Evolutionary conservation across 2,797 vertebrate species (phyloP), one percentile per base, ranked within the genome.

Genomic region (Cynodonichthys magdalenae): DNA sequence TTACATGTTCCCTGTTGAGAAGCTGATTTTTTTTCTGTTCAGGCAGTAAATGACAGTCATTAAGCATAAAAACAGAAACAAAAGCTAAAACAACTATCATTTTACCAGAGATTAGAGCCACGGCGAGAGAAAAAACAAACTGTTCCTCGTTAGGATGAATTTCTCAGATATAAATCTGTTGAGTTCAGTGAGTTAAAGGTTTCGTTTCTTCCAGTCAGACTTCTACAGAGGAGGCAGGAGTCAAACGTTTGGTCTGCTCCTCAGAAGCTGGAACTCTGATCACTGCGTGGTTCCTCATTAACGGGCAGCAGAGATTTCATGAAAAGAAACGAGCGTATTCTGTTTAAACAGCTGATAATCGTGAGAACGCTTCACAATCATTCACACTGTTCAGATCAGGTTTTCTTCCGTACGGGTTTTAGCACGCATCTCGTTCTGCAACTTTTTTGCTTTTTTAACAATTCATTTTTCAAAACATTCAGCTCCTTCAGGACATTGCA

Each of bases 261-360:
- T 69, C 74, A 57, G 71, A 82, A 81, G 53, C 57, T 34, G 29
- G 8, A 58, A 61, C 62, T 67, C 58, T 65, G 51, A 69, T 81
- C 77, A 63, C 73, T 72, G 68, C 31, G 3, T 60, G 55, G 61
- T 9, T 17, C 55, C 79, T 87, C 71, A 82, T 84, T 84, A 87
- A 69, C 53, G 59, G 39, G 10, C 51, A 55, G 51, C 0, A 39
- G 5, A 70, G 63, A 36, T 34, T 66, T 63, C 28, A 44, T 42
- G 49, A 41, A 68, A 69, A 63, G 41, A 69, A 55, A 82, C 45
- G 0, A 14, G 31, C 31, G 53, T 41, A 47, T 51, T 15, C 72
- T 53, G 9, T 17, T 52, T 49, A 66, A 31, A 54, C 52, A 52
- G 46, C 24, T 20, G 42, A 31, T 52, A 46, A 59, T 24, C 2